Evolutionary conservation across 2,797 vertebrate species (phyloP), one percentile per base, ranked within the genome.

Genomic region (Lepilemur ruficaudatus): DNA sequence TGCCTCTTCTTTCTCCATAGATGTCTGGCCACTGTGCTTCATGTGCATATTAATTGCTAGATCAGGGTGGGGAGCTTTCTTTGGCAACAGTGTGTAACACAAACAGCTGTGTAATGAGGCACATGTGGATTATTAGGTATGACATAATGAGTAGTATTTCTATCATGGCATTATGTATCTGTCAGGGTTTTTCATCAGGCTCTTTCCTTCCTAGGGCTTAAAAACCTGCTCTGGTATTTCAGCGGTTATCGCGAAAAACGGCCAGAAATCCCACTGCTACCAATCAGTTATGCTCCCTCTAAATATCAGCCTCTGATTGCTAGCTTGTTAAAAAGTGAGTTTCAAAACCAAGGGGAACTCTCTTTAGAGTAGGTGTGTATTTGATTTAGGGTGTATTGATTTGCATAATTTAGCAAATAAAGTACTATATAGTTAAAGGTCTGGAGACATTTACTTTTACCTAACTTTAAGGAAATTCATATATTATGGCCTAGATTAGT

Each of bases 181-280:
- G 97, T 98, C 96, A 98, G n/a, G 59, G 25, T 23, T 97, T 97
- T 97, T 97, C 15, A 95, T 94, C 89, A 97, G 96, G 32, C 61
- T 79, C 1, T 97, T 96, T 97, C 94, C 95, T 95, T 91, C 89
- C 88, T 84, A 72, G 63, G 2, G 18, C 97, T 98, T 98, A 92
- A 98, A 98, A 97, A 97, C 85, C 69, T 98, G 95, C 91, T 94
- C 35, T 59, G 96, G 11, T 97, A 88, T 98, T 98, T 97, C 95
- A 97, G 75, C 91, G 91, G 43, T 92, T 98, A 98, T 98, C 94
- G 89, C 91, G 97, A 97, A 98, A 98, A 98, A 97, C 98, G 94
- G 97, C 96, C 98, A 98, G 97, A 98, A 98, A 98, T 98, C 98
- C 98, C 98, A 98, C 89, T 98, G 98, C 98, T 98, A 93, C 97